A percentile compares a stretch with the other conserved stretches of the same genome.
These are phyloP conservation scores for Babyrousa celebensis DNA, from an alignment of 2,797 vertebrate species.

Conservation along the genomic window DNA sequence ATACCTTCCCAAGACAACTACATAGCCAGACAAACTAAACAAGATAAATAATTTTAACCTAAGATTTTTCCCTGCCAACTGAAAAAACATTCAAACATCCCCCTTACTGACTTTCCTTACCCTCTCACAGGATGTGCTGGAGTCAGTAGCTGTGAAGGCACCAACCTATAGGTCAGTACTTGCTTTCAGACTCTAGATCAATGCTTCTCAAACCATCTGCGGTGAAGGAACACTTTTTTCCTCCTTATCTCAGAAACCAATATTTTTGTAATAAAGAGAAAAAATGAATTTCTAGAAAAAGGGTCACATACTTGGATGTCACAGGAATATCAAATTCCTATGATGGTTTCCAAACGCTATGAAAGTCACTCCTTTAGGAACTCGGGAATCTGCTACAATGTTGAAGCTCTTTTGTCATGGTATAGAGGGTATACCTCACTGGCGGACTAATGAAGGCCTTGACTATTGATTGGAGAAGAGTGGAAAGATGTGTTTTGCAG, in stretches of 20 bases:
- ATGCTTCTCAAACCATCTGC: background rate
- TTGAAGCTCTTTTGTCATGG: background rate
- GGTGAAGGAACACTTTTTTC: background rate
- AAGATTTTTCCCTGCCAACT: background rate
- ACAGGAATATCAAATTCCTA: slow-evolving; percentile 26
- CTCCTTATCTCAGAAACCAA: background rate
- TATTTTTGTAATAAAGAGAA: slow-evolving; percentile 28
- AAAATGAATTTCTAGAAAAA: slow-evolving; percentile 40
- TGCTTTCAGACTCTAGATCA: background rate
- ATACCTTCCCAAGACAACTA: background rate
- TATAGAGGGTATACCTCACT: rapidly evolving
- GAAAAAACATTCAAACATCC: background rate
- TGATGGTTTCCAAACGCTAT: background rate
- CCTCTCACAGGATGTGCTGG: background rate
- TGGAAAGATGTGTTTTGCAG: background rate
- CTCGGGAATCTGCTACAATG: background rate
- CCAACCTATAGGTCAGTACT: background rate
- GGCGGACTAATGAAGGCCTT: background rate
- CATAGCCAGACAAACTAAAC: background rate
- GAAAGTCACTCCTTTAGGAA: background rate
- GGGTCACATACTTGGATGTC: background rate
- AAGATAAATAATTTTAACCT: slow-evolving; percentile 5
- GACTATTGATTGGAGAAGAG: background rate
- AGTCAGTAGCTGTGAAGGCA: background rate
- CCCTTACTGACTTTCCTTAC: background rate